Base-by-base conservation (phyloP, 2,888 invertebrate genomes). In the Tridacna crocea region DNA sequence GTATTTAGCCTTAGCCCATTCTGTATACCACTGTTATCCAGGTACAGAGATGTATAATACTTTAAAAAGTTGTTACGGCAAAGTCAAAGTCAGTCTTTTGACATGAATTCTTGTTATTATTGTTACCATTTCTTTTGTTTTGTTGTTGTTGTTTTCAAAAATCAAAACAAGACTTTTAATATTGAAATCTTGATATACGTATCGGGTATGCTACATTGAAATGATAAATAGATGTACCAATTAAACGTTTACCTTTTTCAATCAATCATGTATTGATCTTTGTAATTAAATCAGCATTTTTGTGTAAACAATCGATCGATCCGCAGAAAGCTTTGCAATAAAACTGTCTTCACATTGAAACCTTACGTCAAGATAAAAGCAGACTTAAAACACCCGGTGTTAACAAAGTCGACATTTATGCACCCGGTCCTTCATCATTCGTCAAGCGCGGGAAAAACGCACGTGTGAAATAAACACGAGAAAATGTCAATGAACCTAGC, bases 401-500 rank as follows among this genome's bases (percentile, higher is more conserved):
- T 51, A 51, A 70, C 17, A 51, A 70, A 51, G 26, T 70, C n/a
- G 47, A 70, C 47, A 51, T n/a, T 51, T 26, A 10, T 2, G 19
- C 22, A 47, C n/a, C 51, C 15, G 22, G 27, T 46, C 2, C 22
- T 74, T 63, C 74, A 47, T 60, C 61, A 61, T 61, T n/a, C 61
- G 74, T 61, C 74, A 74, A 47, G 12, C 60, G 12, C 46, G 46
- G 47, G 46, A 74, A 74, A 36, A 60, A 47, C 17, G 61, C 74
- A 36, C 60, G 74, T n/a, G 60, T 61, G 74, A 60, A 74, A 74
- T 47, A 61, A 61, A 74, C 74, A 47, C 24, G 74, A 60, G 36
- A n/a, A 17, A 36, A 12, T 47, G 60, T 27, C 60, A 27, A 74
- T 74, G 11, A 22, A 70, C 19, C 11, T 51, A 22, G 26, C 26